Conservation (phyloP, 2,888 invertebrate genomes). For the Cryptophagus acutangulus region DNA sequence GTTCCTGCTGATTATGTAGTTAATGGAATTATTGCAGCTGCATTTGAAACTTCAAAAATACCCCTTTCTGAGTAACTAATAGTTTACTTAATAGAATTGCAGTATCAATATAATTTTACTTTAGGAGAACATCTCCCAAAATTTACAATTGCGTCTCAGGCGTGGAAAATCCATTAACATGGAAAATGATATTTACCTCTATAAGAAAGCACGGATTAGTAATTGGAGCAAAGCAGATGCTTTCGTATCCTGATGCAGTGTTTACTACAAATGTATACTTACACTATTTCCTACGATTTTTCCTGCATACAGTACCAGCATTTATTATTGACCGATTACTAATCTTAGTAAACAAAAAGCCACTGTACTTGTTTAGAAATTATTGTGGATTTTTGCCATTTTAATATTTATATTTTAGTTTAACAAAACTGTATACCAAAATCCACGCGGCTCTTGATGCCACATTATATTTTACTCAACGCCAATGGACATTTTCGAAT, state of each 20-base stretch:
- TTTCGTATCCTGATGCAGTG: too few species aligned
- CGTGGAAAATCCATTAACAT: too few species aligned
- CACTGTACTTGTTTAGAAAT: not conserved
- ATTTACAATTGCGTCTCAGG: too few species aligned
- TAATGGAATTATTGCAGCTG: not conserved
- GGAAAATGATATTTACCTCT: not conserved
- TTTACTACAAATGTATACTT: not conserved
- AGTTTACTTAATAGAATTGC: too few species aligned
- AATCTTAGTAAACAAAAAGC: not conserved
- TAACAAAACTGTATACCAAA: not conserved
- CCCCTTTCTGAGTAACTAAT: not conserved
- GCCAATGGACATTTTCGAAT: not conserved
- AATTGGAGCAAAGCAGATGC: too few species aligned
- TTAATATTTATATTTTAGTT: not conserved
- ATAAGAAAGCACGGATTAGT: too few species aligned
- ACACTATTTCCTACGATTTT: too few species aligned
- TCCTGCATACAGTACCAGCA: not conserved
- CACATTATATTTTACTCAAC: not conserved
- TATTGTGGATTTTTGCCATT: not conserved
- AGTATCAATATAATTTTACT: too few species aligned
- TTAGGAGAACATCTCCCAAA: too few species aligned
- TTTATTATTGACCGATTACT: not conserved
- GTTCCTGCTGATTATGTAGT: not conserved
- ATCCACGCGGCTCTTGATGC: not conserved
- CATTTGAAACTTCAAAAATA: not conserved